These are phyloP conservation scores for Anguilla marmorata DNA, from an alignment of 2,797 vertebrate genomes.

Conservation along the genomic window DNA sequence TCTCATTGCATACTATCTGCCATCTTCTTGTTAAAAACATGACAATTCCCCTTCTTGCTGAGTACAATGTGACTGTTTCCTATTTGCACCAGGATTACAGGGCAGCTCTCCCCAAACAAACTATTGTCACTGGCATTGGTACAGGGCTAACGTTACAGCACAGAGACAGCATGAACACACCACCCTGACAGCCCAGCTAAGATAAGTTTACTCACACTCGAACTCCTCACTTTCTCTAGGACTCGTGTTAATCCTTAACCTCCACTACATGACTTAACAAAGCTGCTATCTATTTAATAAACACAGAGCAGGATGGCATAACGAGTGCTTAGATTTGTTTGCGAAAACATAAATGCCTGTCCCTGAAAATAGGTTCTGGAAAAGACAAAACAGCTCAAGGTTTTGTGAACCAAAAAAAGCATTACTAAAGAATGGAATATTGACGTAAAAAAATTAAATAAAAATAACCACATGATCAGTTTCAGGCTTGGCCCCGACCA, in stretches of 20 bases:
- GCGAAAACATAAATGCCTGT: background rate
- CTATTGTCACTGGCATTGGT: background rate
- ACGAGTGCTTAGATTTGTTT: background rate
- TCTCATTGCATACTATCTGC: background rate
- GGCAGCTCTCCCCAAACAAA: background rate
- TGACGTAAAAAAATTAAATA: background rate
- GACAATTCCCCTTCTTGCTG: background rate
- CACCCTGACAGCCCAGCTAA: background rate
- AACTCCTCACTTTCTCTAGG: background rate
- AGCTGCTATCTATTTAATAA: background rate
- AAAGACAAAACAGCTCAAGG: background rate
- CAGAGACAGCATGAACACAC: background rate
- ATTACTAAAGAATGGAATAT: background rate
- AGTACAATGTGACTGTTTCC: constrained; percentile 6
- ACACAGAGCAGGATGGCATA: background rate
- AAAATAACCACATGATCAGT: background rate
- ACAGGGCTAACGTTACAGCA: background rate
- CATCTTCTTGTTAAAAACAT: background rate
- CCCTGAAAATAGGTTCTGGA: background rate
- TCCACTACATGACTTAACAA: background rate
- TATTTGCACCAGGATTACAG: constrained; percentile 9
- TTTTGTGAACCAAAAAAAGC: background rate
- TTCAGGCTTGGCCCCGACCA: background rate
- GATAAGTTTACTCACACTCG: background rate
- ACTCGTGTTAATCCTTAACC: background rate